A percentile compares a stretch with the other conserved stretches of the same genome.
These are phyloP conservation scores for Dromococcyx pavoninus DNA, from an alignment of 2,797 vertebrate genomes.

Conservation along the genomic window DNA sequence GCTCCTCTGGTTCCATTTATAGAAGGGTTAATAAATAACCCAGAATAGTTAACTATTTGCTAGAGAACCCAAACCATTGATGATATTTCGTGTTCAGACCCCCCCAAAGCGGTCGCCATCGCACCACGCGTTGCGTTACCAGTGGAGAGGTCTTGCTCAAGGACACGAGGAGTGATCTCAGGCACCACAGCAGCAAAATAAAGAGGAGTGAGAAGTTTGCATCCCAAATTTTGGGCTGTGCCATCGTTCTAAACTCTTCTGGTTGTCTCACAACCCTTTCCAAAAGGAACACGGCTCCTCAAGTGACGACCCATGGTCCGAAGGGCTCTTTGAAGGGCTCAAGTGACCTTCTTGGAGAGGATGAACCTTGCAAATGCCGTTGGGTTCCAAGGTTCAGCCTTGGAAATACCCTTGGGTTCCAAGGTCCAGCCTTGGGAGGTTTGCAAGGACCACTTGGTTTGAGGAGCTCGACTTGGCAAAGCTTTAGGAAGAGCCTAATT, in stretches of 20 bases:
- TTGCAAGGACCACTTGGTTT: background rate
- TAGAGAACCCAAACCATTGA: background rate
- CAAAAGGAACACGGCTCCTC: background rate
- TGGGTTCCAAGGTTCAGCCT: no score
- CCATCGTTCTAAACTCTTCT: background rate
- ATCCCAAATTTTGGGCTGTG: accelerated
- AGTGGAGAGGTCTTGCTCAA: background rate
- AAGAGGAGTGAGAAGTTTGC: background rate
- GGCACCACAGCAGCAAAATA: accelerated
- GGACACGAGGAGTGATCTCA: background rate
- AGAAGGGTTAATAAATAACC: background rate
- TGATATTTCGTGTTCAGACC: background rate
- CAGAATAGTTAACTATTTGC: background rate
- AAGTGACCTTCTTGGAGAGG: background rate
- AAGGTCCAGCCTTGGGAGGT: background rate
- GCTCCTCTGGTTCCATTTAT: background rate
- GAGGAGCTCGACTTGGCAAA: background rate
- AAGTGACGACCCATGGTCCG: accelerated
- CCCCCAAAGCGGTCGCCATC: background rate
- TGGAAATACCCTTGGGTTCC: background rate
- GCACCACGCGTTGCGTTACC: accelerated
- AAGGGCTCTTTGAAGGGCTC: background rate
- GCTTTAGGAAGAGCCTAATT: background rate
- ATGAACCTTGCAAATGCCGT: background rate
- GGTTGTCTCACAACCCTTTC: background rate